Percentiles rank a stretch among this genome's conserved stretches.
phyloP scores from a whole-genome alignment of 1,140 invertebrate species.

The Musca domestica region DNA sequence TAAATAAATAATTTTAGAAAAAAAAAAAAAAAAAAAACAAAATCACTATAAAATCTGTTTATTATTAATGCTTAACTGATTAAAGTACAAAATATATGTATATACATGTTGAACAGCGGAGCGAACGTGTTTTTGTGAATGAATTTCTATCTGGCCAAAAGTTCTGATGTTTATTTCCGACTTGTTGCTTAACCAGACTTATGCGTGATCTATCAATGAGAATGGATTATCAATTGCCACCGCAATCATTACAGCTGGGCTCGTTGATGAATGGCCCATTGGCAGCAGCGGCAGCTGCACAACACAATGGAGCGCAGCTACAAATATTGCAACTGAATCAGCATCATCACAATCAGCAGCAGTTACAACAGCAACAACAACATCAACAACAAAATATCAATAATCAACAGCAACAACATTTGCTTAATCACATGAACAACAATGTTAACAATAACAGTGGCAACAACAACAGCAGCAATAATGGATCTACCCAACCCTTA shows the following conservation, averaged over 20 bases:
- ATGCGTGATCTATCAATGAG: slow-evolving; percentile 36
- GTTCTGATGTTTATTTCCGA: neutral
- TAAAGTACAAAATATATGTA: neutral
- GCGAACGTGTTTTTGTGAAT: slow-evolving; percentile 14
- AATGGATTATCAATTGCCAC: slow-evolving; percentile 58
- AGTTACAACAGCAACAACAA: slow-evolving; percentile 37
- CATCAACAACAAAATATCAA: slow-evolving; percentile 29
- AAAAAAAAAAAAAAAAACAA: neutral
- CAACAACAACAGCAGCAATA: slow-evolving; percentile 31
- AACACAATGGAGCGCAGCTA: slow-evolving; percentile 30
- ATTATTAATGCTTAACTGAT: neutral
- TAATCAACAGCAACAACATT: slow-evolving; percentile 37
- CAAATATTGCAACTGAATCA: slow-evolving; percentile 27
- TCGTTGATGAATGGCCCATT: slow-evolving; percentile 22
- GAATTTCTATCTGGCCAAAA: neutral
- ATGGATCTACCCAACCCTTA: slow-evolving; percentile 34
- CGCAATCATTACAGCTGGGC: slow-evolving; percentile 41
- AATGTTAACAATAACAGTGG: slow-evolving; percentile 38
- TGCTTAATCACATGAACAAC: slow-evolving; percentile 25
- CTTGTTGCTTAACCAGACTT: neutral
- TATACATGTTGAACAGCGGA: too few species aligned
- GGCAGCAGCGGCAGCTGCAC: slow-evolving; percentile 37
- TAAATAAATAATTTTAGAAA: neutral
- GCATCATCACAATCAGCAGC: slow-evolving; percentile 32
- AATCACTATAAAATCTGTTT: neutral